These are phyloP conservation scores for Zosterops japonicus DNA, from an alignment of 2,113 vertebrate species.

Conservation along the genomic window DNA sequence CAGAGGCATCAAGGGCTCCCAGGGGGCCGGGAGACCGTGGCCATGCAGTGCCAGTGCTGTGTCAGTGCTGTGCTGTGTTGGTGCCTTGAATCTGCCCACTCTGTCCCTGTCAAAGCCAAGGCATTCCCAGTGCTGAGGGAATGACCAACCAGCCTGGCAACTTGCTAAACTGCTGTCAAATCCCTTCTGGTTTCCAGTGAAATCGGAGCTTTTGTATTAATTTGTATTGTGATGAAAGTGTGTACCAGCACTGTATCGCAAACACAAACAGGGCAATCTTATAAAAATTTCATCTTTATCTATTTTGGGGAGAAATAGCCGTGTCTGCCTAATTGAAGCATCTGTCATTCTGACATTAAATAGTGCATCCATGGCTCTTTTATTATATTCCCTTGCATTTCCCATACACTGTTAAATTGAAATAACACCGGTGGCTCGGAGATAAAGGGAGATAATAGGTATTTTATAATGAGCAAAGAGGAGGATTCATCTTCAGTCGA, in stretches of 20 bases:
- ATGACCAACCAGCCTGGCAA: not conserved
- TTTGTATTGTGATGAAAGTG: slow-evolving; percentile 65
- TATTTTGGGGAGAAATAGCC: slow-evolving; percentile 74
- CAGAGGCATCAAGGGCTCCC: not conserved
- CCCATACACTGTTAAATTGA: slow-evolving; percentile 65
- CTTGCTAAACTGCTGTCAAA: not conserved
- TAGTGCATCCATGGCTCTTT: slow-evolving; percentile 64
- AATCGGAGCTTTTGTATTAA: slow-evolving; percentile 55
- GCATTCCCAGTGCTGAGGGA: not conserved
- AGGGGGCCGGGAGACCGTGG: rapidly evolving
- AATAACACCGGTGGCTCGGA: slow-evolving; percentile 60
- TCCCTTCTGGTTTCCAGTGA: not conserved
- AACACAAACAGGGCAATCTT: slow-evolving; percentile 71
- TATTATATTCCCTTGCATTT: slow-evolving; percentile 62
- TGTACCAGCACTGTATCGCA: slow-evolving; percentile 12
- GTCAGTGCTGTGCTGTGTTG: not conserved
- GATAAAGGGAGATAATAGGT: slow-evolving; percentile 71
- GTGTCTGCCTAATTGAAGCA: slow-evolving; percentile 79
- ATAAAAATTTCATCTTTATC: slow-evolving; percentile 82
- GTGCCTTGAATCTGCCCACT: not conserved
- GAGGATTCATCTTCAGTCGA: slow-evolving; percentile 16
- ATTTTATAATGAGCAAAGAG: slow-evolving; percentile 65
- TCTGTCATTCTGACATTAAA: slow-evolving; percentile 79
- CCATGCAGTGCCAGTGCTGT: not conserved
- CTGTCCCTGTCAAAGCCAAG: not conserved